phyloP scores from a whole-genome alignment of 1,140 invertebrate genomes.

The Drosophila teissieri region DNA sequence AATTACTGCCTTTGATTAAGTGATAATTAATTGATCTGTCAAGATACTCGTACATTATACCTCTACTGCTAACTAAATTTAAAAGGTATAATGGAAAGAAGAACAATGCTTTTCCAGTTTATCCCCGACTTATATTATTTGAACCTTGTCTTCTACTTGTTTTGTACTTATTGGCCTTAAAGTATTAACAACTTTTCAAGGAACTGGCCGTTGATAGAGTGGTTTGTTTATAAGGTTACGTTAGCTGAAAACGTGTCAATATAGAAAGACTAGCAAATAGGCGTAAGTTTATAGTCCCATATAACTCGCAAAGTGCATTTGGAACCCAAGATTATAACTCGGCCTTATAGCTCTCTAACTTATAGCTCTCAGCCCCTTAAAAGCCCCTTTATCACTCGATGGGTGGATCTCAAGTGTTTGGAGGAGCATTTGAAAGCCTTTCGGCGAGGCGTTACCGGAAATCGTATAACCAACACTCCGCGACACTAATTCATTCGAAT shows the following conservation, averaged over 20 bases:
- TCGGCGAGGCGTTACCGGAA: constrained; percentile 28
- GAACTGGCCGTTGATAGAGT: neutral
- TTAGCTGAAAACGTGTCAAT: constrained; percentile 11
- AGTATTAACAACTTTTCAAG: neutral
- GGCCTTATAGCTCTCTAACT: too few relatives aligned
- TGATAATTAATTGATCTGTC: constrained; percentile 21
- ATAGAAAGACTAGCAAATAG: neutral
- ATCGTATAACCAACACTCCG: constrained; percentile 3
- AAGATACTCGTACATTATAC: too few relatives aligned
- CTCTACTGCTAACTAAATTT: neutral
- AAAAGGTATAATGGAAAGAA: neutral
- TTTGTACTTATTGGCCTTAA: neutral
- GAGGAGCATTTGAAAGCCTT: neutral
- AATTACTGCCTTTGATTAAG: constrained; percentile 13
- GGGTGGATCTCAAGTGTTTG: constrained; percentile 9
- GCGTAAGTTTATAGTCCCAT: constrained; percentile 2
- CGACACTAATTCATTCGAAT: constrained; percentile 19
- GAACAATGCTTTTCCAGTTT: too few relatives aligned
- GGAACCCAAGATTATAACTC: constrained; percentile 4
- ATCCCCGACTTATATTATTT: neutral
- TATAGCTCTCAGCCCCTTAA: constrained; percentile 1
- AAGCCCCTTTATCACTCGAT: constrained; percentile 1
- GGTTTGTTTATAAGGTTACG: constrained; percentile 4
- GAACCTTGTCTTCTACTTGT: neutral
- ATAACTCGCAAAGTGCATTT: constrained; percentile 3